phyloP scores from a whole-genome alignment of 2,113 vertebrate species.

The Apteryx mantelli region DNA sequence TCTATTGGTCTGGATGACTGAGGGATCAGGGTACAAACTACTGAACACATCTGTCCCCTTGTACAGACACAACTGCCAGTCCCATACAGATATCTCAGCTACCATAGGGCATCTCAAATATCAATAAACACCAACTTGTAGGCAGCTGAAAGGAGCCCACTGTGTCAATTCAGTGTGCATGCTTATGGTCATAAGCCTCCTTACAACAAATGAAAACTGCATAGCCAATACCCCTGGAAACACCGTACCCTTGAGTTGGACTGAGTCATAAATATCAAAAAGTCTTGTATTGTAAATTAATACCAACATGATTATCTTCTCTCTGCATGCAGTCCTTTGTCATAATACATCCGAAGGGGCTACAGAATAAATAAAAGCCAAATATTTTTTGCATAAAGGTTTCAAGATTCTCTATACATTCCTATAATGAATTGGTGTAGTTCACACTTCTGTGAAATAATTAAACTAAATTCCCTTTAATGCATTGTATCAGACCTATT shows the following conservation, averaged over 20 bases:
- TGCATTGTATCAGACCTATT: neutral
- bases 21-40: neutral
- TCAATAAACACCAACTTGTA: neutral
- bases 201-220: neutral
- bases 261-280: neutral
- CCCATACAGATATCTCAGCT: neutral
- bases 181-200: neutral
- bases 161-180: neutral
- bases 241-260: neutral
- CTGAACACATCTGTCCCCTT: neutral
- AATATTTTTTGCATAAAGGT: neutral
- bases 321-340: neutral
- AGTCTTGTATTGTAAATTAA: neutral
- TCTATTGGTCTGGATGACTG: neutral
- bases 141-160: neutral
- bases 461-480: neutral
- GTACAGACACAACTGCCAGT: neutral
- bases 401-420: neutral
- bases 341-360: neutral
- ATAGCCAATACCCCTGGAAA: neutral
- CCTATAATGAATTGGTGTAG: neutral
- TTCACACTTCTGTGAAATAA: neutral
- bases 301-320: neutral
- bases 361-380: neutral
- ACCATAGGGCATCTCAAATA: neutral